Evolutionary conservation across 2,113 vertebrate species (phyloP).

Genomic region (Elanus axillaris): DNA sequence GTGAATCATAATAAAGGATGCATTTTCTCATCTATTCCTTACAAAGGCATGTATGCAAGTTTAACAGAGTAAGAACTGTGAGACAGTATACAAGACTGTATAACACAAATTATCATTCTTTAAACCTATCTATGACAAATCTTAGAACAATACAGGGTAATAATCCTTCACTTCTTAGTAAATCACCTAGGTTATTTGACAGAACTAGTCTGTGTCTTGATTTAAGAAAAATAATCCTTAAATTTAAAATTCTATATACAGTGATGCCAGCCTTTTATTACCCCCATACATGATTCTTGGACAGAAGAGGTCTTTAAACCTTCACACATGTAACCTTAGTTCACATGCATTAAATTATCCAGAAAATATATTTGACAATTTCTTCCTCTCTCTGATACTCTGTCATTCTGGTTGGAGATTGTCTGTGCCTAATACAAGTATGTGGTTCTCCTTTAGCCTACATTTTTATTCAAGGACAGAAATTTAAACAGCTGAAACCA

Average conservation of each 20-base stretch:
- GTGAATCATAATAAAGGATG: background rate
- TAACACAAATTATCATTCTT: background rate
- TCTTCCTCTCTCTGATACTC: background rate
- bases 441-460: background rate
- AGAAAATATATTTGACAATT: background rate
- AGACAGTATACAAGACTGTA: background rate
- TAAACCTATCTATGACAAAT: background rate
- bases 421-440: background rate
- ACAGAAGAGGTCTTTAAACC: background rate
- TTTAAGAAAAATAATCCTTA: background rate
- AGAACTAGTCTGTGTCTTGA: background rate
- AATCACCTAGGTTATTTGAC: background rate
- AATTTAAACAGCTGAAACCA: background rate
- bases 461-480: background rate
- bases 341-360: background rate
- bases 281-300: background rate
- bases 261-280: background rate
- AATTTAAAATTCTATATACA: background rate
- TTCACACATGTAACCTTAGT: background rate
- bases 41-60: background rate
- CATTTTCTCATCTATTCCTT: background rate
- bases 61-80: background rate
- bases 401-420: background rate
- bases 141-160: background rate
- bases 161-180: background rate